phyloP scores from a whole-genome alignment of 2,888 invertebrate species.

The Xestia rhomboidea region DNA sequence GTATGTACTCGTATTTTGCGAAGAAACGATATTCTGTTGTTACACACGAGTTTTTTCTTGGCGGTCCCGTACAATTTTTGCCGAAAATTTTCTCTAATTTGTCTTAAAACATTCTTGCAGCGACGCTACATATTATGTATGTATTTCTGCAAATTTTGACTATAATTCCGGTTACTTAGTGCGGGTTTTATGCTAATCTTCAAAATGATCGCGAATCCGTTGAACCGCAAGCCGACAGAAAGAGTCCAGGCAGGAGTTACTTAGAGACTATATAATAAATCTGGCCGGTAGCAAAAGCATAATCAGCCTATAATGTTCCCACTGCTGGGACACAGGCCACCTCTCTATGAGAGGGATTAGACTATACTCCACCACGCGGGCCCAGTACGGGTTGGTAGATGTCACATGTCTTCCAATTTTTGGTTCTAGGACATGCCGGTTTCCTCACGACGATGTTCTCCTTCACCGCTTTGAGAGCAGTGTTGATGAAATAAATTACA shows the following conservation, averaged over 20 bases:
- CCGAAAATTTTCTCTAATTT: no score
- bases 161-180: not conserved
- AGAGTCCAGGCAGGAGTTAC: not conserved
- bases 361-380: no score
- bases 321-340: no score
- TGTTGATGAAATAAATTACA: no score
- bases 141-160: not conserved
- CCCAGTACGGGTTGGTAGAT: no score
- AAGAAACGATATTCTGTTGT: not conserved
- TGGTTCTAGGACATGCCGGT: no score
- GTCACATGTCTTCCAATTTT: no score
- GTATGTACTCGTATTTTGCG: slow-evolving; percentile 10
- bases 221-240: no score
- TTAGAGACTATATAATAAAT: not conserved
- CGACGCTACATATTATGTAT: not conserved
- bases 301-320: no score
- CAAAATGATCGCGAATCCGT: not conserved
- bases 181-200: not conserved
- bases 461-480: no score
- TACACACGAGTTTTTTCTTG: not conserved
- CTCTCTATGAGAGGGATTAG: no score
- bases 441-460: no score
- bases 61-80: not conserved
- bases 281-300: not conserved
- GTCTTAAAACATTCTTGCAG: not conserved